These are phyloP conservation scores for Pseudococcus jackbeardsleyi DNA, from an alignment of 2,888 invertebrate species.

Conservation along the genomic window DNA sequence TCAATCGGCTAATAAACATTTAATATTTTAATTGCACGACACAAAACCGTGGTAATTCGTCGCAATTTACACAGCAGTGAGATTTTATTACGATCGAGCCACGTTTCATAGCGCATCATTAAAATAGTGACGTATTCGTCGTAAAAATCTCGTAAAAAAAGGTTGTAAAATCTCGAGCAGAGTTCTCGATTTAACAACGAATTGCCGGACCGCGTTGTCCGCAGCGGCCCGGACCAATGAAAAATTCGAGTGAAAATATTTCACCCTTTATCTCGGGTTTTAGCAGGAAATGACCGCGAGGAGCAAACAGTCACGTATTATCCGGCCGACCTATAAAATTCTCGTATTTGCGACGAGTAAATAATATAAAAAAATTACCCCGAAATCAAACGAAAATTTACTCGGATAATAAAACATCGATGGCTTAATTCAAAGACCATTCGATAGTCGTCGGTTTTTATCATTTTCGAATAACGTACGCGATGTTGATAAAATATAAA, in stretches of 20 bases:
- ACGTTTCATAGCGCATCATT: constrained; percentile 21
- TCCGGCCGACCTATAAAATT: neutral
- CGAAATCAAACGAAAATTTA: constrained; percentile 24
- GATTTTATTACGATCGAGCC: neutral
- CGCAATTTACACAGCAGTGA: neutral
- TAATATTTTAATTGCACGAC: constrained; percentile 22
- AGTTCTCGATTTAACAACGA: constrained; percentile 51
- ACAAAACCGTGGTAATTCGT: neutral
- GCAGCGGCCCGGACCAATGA: neutral
- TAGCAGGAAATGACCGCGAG: constrained; percentile 13
- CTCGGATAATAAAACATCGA: constrained; percentile 6
- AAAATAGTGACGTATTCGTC: constrained; percentile 40
- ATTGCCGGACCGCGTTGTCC: neutral
- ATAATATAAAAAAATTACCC: constrained; percentile 27
- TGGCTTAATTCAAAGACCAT: constrained; percentile 3
- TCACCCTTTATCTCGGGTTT: neutral
- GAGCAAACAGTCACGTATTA: neutral
- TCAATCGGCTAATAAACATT: neutral
- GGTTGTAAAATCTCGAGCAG: neutral
- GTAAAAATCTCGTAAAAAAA: constrained; percentile 45
- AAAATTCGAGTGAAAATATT: neutral
- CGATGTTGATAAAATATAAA: neutral
- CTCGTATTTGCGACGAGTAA: neutral
- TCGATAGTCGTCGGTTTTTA: neutral
- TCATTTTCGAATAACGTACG: constrained; percentile 14